Percentiles rank a stretch among this genome's conserved stretches.
Evolutionary conservation across 1,140 invertebrate genomes (phyloP).

Genomic region (Plectus sambesii): DNA sequence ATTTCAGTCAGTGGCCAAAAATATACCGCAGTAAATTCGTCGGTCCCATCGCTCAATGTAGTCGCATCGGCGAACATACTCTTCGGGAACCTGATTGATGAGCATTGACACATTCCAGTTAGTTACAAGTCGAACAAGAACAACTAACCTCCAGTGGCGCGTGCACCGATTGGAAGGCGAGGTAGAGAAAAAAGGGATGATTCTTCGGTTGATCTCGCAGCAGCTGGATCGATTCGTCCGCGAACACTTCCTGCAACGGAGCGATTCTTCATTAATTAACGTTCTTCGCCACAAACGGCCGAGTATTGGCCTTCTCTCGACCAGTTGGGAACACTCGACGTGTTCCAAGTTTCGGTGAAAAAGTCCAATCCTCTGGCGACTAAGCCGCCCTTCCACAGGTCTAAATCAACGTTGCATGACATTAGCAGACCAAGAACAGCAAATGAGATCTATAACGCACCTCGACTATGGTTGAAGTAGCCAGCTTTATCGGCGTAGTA

Average conservation of each 20-base stretch:
- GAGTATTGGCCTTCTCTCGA: conserved; percentile 47
- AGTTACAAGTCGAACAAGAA: too few relatives aligned
- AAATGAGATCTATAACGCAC: conserved; percentile 34
- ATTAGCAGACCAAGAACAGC: too few relatives aligned
- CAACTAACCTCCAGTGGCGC: too few relatives aligned
- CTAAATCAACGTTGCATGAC: too few relatives aligned
- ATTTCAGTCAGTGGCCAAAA: too few relatives aligned
- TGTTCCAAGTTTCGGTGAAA: conserved; percentile 24
- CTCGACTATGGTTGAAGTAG: conserved; percentile 39
- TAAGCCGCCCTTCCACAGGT: conserved; percentile 21
- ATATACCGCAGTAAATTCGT: too few relatives aligned
- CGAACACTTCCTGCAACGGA: conserved; percentile 39
- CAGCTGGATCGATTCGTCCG: conserved; percentile 29
- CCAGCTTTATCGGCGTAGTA: conserved; percentile 48
- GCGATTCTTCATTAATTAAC: conserved; percentile 23
- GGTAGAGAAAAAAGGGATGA: conserved; percentile 50
- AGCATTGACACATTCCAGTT: too few relatives aligned
- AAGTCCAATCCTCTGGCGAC: conserved; percentile 39
- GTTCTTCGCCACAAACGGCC: conserved; percentile 35
- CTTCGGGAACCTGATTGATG: too few relatives aligned
- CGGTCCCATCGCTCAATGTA: too few relatives aligned
- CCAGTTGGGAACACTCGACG: conserved; percentile 25
- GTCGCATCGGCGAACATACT: too few relatives aligned
- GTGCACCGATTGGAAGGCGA: too few relatives aligned
- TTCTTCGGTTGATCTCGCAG: conserved; percentile 22